phyloP scores from a whole-genome alignment of 1,140 invertebrate genomes.

The Nilaparvata lugens region DNA sequence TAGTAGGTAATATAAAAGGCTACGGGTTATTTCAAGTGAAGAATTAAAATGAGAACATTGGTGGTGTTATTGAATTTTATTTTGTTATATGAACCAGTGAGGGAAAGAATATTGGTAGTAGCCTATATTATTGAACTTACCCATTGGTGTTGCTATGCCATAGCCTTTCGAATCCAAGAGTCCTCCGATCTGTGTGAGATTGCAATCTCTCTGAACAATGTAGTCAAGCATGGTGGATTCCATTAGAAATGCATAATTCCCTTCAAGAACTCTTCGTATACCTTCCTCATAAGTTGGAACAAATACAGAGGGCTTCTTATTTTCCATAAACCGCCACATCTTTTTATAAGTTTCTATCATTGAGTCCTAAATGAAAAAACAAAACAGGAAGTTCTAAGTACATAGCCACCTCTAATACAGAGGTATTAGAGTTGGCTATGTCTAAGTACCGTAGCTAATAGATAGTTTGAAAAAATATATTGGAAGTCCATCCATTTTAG shows the following conservation, averaged over 20 bases:
- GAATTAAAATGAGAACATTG: no score
- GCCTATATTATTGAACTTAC: conserved; percentile 29
- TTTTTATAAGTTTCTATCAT: conserved; percentile 93
- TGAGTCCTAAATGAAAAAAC: conserved; percentile 58
- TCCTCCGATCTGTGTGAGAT: conserved; percentile 95
- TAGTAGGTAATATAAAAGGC: no score
- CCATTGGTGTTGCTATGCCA: conserved; percentile 80
- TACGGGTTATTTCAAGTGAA: no score
- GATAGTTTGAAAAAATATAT: no score
- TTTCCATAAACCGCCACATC: conserved; percentile 96
- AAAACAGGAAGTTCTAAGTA: no score
- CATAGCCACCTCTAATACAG: no score
- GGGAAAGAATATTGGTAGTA: no score
- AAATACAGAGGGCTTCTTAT: conserved; percentile 68
- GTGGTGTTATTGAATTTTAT: no score
- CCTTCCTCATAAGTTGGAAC: conserved; percentile 85
- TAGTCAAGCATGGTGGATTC: conserved; percentile 98
- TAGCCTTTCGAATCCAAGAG: conserved; percentile 88
- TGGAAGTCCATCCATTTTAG: no score
- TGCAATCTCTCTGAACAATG: conserved; percentile 90
- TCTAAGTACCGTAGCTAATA: no score
- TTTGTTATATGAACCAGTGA: no score
- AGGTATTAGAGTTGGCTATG: no score
- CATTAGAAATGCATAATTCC: conserved; percentile 97
- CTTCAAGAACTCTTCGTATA: conserved; percentile 69